phyloP scores from a whole-genome alignment of 2,113 vertebrate genomes.

The Rousettus leschenaultii region DNA sequence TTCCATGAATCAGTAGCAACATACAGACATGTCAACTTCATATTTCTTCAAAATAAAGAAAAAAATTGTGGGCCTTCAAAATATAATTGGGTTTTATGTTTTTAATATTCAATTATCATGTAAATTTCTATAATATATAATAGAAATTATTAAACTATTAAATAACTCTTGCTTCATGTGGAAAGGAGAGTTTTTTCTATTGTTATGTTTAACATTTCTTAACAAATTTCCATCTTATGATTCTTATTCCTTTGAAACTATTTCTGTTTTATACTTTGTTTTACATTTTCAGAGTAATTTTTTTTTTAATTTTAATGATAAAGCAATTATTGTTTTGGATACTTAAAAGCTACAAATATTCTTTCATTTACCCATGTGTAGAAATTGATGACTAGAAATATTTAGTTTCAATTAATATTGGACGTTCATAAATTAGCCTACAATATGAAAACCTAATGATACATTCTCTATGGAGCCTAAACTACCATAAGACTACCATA shows the following conservation, averaged over 20 bases:
- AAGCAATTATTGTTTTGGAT: not conserved
- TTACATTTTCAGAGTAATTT: not conserved
- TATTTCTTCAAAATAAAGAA: not conserved
- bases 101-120: not conserved
- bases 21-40: not conserved
- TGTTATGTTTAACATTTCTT: not conserved
- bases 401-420: not conserved
- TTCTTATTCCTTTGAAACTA: not conserved
- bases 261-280: not conserved
- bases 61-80: not conserved
- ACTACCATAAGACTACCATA: not conserved
- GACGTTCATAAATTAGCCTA: not conserved
- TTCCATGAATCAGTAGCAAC: not conserved
- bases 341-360: not conserved
- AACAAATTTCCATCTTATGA: not conserved
- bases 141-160: not conserved
- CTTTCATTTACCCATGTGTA: not conserved
- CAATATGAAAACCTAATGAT: constrained; percentile 22
- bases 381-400: not conserved
- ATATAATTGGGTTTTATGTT: not conserved
- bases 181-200: not conserved
- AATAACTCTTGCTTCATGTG: not conserved
- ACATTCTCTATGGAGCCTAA: not conserved
- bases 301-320: not conserved
- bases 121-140: not conserved